Base-by-base conservation (phyloP, 2,888 invertebrate genomes). In the Drosophila ustulata region DNA sequence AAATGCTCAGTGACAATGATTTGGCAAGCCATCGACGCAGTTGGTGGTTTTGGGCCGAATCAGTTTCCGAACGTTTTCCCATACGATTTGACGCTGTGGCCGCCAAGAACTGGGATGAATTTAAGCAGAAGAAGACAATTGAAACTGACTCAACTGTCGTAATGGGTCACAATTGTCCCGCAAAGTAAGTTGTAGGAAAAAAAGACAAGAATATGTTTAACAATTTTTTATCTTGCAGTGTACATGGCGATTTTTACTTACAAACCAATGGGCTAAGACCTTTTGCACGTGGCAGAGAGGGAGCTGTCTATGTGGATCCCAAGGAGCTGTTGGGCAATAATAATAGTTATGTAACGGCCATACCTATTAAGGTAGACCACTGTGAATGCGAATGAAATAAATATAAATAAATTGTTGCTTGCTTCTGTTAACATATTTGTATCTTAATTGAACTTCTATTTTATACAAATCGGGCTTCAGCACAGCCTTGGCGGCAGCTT, bases 11-110 rank as follows among this genome's bases (percentile, higher is more conserved):
- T 26, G 92, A 92, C 64, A 92, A 91, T 75, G 92, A 94, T 88
- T 80, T 94, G 50, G 94, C 94, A 82, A 94, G 94, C 68, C 94
- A 95, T 82, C 93, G 94, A 91, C 91, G 95, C 66, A 94, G 94
- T 2, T 94, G 94, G 94, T 91, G 93, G 73, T 94, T 94, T 88
- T 95, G 93, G 90, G 94, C 94, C 0, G 94, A 95, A 78, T 94
- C 94, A 11, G 93, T 92, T 4, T 78, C 90, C 4, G 76, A 82
- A 43, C 87, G 89, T 61, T 89, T 81, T 78, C 75, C 80, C 3
- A 45, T 90, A 78, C 80, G 93, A 91, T 95, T 95, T 72, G 93
- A 94, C 2, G 93, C 94, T 0, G 94, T 94, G 0, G 93, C 93
- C 0, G 93, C 94, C 0, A 93, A 93, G 52, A 93, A 92, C 26